Conservation (phyloP, 2,888 invertebrate species). For the Heliconius sara region DNA sequence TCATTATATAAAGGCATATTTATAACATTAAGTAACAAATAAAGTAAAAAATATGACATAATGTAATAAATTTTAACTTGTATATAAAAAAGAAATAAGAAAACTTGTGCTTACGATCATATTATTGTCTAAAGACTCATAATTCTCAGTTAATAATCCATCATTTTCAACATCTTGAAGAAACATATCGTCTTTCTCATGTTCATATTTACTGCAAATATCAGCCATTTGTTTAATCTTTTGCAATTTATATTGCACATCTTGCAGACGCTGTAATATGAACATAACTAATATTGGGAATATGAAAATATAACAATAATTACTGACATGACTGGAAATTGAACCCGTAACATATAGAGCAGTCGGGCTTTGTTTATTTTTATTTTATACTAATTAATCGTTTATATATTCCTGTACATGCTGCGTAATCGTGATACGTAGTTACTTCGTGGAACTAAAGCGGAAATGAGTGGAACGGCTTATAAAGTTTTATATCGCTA, state of each 20-base stretch:
- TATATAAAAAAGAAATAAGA: not conserved
- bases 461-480: not conserved
- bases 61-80: not conserved
- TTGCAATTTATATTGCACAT: slow-evolving; percentile 82
- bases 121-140: slow-evolving; percentile 65
- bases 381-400: not conserved
- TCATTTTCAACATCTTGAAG: slow-evolving; percentile 54
- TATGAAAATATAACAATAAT: too few relatives aligned
- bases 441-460: not conserved
- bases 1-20: too few relatives aligned
- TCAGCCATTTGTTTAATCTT: slow-evolving; percentile 85
- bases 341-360: not conserved
- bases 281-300: not conserved
- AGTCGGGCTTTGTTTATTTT: not conserved
- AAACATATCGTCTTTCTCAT: slow-evolving; percentile 79
- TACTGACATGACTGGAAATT: not conserved
- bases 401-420: not conserved
- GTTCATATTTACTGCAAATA: slow-evolving; percentile 88
- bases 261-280: slow-evolving; percentile 77
- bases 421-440: not conserved
- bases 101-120: slow-evolving; percentile 68
- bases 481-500: not conserved
- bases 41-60: not conserved
- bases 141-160: slow-evolving; percentile 56
- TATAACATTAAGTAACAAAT: not conserved